Base-by-base conservation (phyloP, 2,797 vertebrate genomes). In the Dallia pectoralis region DNA sequence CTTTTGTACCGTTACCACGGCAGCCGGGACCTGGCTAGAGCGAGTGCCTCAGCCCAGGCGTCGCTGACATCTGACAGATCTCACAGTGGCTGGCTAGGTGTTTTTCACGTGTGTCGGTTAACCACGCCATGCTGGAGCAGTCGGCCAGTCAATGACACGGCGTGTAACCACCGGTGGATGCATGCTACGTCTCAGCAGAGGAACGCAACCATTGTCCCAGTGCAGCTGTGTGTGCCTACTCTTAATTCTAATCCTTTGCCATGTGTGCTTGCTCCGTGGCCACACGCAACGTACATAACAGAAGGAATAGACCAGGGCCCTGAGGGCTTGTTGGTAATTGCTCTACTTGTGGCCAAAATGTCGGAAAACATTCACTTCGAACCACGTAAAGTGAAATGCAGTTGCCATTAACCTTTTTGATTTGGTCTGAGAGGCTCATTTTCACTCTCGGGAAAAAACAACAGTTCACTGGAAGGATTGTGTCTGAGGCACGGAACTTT, bases 1-100 rank as follows among this genome's bases (percentile, higher is more conserved):
- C n/a, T 72, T 61, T 67, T 67, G 77, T 76, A 29, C 81, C 29
- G 81, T 91, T 89, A 80, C 90, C 88, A 89, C 77, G 81, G 87
- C 85, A 88, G 86, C 89, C 74, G 66, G 33, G 76, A 75, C 81
- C 64, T 7, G 76, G 81, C 40, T 14, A 40, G 9, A 9, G 36
- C 36, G 36, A 40, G 36, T 40, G 1, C 36, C 5, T 40, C 36
- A 40, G 36, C 36, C 36, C 36, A 40, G 36, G 36, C 36, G 9
- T 40, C 9, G 36, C 36, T 40, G 36, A 40, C 36, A 40, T 40
- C 36, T 40, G 36, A 2, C 36, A 40, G 36, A 40, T 40, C 36
- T 40, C 36, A 40, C 36, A 40, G 36, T 40, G 36, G 36, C 36
- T 40, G 36, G 36, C 36, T 40, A 40, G 36, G 4, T 40, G 36